Percentiles rank a stretch among this genome's conserved stretches.
These are phyloP conservation scores for Venustaconcha ellipsiformis DNA, from an alignment of 1,140 invertebrate species.

Conservation along the genomic window DNA sequence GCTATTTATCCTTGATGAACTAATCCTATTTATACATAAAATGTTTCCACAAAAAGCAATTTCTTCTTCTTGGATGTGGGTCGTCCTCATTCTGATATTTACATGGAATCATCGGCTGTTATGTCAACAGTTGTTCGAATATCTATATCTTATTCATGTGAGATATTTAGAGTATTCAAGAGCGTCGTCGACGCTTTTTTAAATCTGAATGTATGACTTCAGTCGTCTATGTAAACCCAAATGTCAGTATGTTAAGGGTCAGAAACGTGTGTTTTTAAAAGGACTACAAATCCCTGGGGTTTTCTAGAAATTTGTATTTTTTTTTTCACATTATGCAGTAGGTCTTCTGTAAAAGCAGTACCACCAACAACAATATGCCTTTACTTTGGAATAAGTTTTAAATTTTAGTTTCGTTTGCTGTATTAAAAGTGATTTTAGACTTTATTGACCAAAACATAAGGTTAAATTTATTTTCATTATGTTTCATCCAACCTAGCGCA, in stretches of 20 bases:
- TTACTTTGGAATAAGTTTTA: not conserved
- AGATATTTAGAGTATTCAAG: slow-evolving; percentile 21
- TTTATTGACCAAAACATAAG: not conserved
- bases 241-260: no score
- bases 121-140: no score
- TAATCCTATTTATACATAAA: no score
- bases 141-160: no score
- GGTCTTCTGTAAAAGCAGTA: not conserved
- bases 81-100: no score
- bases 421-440: no score
- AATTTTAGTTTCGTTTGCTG: not conserved
- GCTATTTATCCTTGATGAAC: no score
- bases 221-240: not conserved
- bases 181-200: not conserved
- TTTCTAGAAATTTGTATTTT: no score
- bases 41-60: no score
- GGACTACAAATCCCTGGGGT: not conserved
- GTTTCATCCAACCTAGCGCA: not conserved
- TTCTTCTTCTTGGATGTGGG: no score
- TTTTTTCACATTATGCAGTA: not conserved
- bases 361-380: not conserved
- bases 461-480: not conserved
- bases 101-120: no score
- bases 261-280: not conserved
- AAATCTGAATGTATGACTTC: not conserved